These are phyloP conservation scores for Helicoverpa zea DNA, from an alignment of 1,140 invertebrate species.

Conservation along the genomic window DNA sequence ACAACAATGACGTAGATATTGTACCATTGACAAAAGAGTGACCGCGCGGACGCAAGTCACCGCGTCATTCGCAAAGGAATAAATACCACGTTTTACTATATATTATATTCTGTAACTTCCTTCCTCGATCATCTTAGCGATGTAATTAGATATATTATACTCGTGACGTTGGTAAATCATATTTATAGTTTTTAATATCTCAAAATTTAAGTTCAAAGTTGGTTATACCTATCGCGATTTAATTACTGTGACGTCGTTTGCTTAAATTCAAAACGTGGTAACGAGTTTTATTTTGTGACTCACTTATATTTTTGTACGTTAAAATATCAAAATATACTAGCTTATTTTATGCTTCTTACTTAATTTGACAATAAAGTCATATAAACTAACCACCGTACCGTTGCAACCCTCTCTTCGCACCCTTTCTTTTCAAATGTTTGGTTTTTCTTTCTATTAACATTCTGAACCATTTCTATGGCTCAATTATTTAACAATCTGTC, in stretches of 20 bases:
- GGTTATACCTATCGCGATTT: too few relatives aligned
- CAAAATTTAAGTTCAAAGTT: too few relatives aligned
- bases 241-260: too few relatives aligned
- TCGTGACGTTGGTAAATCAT: background rate
- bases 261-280: background rate
- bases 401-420: background rate
- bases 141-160: background rate
- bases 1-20: constrained; percentile 4
- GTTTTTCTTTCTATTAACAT: constrained; percentile 1
- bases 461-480: constrained; percentile 24
- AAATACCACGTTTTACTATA: background rate
- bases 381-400: background rate
- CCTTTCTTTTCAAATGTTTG: constrained; percentile 21
- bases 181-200: too few relatives aligned
- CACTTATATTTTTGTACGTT: background rate
- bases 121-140: background rate
- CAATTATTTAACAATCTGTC: constrained; percentile 29
- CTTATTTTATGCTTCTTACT: too few relatives aligned
- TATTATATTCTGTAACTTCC: background rate
- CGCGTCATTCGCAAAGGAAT: background rate
- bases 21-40: too few relatives aligned
- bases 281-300: background rate
- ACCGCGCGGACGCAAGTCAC: background rate
- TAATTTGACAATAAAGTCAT: background rate
- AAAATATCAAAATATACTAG: background rate